Evolutionary conservation across 1,140 invertebrate genomes (phyloP).

Genomic region (Drosophila arizonae): DNA sequence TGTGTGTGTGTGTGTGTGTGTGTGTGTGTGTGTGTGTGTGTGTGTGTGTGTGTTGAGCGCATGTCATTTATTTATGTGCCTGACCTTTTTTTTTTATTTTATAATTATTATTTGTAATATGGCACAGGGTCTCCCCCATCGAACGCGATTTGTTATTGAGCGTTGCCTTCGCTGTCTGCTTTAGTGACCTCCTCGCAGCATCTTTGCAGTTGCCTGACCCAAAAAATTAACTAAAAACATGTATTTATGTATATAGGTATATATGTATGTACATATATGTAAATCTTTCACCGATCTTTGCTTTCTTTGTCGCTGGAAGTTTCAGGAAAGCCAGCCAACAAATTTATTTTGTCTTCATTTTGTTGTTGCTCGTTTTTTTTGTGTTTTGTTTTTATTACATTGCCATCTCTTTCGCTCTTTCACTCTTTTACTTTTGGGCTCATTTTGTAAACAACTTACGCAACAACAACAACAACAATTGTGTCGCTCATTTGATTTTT

Average conservation of each 20-base stretch:
- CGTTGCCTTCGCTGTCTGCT: constrained; percentile 21
- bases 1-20: not conserved
- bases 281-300: not conserved
- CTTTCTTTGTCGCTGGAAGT: constrained; percentile 42
- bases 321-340: constrained; percentile 55
- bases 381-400: constrained; percentile 42
- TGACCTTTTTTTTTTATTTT: constrained; percentile 67
- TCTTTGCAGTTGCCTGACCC: constrained; percentile 62
- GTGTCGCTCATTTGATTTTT: constrained; percentile 66
- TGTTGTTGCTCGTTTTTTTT: not conserved
- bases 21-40: not conserved
- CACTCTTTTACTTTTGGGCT: constrained; percentile 56
- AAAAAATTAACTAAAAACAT: constrained; percentile 49
- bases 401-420: constrained; percentile 23
- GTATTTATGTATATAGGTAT: not conserved
- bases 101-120: constrained; percentile 70
- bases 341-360: constrained; percentile 24
- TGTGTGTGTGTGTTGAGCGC: not conserved
- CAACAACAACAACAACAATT: constrained; percentile 49
- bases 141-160: constrained; percentile 27
- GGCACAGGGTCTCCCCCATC: constrained; percentile 61
- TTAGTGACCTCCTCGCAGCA: constrained; percentile 55
- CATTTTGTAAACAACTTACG: constrained; percentile 76
- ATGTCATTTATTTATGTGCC: constrained; percentile 35
- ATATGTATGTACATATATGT: not conserved